Evolutionary conservation across 1,140 invertebrate species (phyloP), one percentile per base, ranked within the genome.

Genomic region (Rhyzopertha dominica): DNA sequence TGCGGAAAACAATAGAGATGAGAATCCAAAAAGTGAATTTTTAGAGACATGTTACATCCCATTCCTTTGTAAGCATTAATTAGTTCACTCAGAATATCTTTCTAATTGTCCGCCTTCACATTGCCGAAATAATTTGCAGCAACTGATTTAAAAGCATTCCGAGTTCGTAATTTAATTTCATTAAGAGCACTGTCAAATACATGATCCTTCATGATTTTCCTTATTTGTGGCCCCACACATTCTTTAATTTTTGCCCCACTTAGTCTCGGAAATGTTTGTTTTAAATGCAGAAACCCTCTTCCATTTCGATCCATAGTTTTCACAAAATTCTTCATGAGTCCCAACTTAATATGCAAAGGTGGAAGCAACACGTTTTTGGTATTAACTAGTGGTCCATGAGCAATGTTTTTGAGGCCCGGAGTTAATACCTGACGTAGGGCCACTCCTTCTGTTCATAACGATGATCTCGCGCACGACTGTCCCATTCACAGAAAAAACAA

Each of bases 271-370:
- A 61, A 56, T 53, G 55, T 54, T 17, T 20, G 17, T 28, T 48
- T 49, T 19, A 66, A 17, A 45, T 61, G 59, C 20, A 54, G 22
- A 54, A 68, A 68, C 13, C 46, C 51, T 36, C 29, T 8, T 32
- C 49, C 53, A 29, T 66, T 53, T 50, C 58, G 59, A 20, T 53
- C 9, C 26, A 65, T 28, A 28, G 54, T 58, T 51, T 68, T 69
- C 9, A 67, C 57, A 50, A 65, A 66, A 13, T 66, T 58, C 54
- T 70, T 69, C 49, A 64, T 64, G 13, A 63, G 36, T 19, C 55
- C 57, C 16, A 62, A 45, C 52, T 65, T 70, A 17, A 70, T 65
- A 35, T 70, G 58, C 9, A 63, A 45, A 37, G 59, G 58, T 44
- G 65, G 54, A 20, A 62, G 32, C 12, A 69, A 44, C 18, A 71